A percentile compares a stretch with the other conserved stretches of the same genome.
These are phyloP conservation scores for Poeciliopsis turrubarensis DNA, from an alignment of 2,113 vertebrate species.

Conservation along the genomic window DNA sequence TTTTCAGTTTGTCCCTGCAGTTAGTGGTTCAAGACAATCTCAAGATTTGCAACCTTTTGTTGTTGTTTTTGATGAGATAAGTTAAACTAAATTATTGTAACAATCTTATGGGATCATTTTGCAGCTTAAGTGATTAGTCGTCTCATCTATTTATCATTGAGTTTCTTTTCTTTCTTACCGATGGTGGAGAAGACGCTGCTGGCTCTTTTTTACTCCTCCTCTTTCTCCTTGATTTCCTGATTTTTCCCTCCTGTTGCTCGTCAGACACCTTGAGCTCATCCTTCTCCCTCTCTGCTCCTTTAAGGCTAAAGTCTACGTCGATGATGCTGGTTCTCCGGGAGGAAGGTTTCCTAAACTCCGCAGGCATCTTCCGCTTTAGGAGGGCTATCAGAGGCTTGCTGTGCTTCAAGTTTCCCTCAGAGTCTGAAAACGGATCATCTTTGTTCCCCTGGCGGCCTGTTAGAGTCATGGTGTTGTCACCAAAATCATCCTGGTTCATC, in stretches of 20 bases:
- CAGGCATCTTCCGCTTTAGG: constrained; percentile 62
- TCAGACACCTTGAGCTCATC: constrained; percentile 26
- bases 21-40: no score
- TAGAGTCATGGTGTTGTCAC: background rate
- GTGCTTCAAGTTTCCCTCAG: constrained; percentile 52
- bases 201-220: constrained; percentile 52
- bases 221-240: constrained; percentile 53
- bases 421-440: constrained; percentile 41
- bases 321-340: constrained; percentile 61
- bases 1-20: no score
- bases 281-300: constrained; percentile 25
- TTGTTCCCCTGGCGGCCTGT: constrained; percentile 12
- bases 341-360: constrained; percentile 54
- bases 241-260: constrained; percentile 36
- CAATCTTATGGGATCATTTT: no score
- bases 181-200: constrained; percentile 17
- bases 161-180: constrained; percentile 48
- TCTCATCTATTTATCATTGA: background rate
- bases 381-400: constrained; percentile 50
- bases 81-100: background rate
- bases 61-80: background rate
- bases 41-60: background rate
- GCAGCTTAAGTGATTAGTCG: background rate
- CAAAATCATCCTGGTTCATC: constrained; percentile 9
- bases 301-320: constrained; percentile 68